Base-by-base conservation (phyloP, 2,888 invertebrate species). In the Erebia ligea region DNA sequence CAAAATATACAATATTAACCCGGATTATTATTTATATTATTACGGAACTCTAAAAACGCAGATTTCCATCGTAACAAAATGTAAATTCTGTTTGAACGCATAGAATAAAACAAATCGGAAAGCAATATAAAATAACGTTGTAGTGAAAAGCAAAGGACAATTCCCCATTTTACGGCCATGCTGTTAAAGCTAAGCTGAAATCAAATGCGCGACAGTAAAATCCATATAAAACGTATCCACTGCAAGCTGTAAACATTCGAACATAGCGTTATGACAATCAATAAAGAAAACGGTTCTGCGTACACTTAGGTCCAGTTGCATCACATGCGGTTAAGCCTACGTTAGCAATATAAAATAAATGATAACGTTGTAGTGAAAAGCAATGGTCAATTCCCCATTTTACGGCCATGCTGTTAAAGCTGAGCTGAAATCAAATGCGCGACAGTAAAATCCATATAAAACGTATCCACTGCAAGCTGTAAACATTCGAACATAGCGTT, bases 161-260 rank as follows among this genome's bases (percentile, higher is more conserved):
- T 71, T 64, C 69, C 69, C 54, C 6, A 69, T 71, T 73, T 73
- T 71, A 73, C 58, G 71, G 45, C 54, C 48, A 11, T 19, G 70
- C 17, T 63, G 70, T 70, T 61, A 70, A 73, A 70, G 57, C 68
- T 73, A 67, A 66, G 61, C 64, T 52, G 57, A 68, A 70, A 66
- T 70, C 73, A 65, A 68, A 68, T 65, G 64, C 71, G 68, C 67
- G 68, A 63, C 65, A 48, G 61, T 73, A 70, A 73, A 67, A 67
- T 42, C 42, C 45, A 42, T 66, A 56, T 66, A 56, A 66, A 56
- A 66, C 58, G 58, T 68, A 73, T 70, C 69, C 68, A 66, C 65
- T 68, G 70, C 70, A 73, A 68, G 70, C 58, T 61, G 62, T 70
- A 70, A 68, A 73, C 68, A 70, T 73, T 70, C 70, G 61, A 68